Evolutionary conservation across 2,888 invertebrate genomes (phyloP), one percentile per base, ranked within the genome.

Genomic region (Ormyrus thymus): DNA sequence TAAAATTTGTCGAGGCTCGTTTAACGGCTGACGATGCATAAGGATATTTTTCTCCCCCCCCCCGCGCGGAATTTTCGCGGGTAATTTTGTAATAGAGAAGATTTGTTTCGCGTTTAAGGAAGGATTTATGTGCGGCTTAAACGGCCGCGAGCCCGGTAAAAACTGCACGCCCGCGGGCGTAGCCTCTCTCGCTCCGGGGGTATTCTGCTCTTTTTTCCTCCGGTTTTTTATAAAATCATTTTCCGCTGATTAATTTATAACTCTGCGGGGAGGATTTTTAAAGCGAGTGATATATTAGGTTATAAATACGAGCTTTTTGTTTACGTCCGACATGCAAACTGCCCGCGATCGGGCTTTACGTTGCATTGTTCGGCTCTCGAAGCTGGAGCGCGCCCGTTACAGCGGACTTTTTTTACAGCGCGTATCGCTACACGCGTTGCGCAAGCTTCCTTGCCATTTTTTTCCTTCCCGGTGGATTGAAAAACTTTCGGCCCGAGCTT

Each of bases 1-100:
- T 80, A 80, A 80, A 71, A 71, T 80, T 81, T 71, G 72, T 69
- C 72, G 62, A 59, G 68, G 64, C 56, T 72, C 76, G 76, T 72
- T 81, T 78, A 78, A 78, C 62, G 73, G 64, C 64, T 74, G 69
- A 78, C 73, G 69, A 73, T 62, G 73, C 69, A 64, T 58, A 62
- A 64, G 69, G 7, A 48, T 73, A 74, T 78, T 78, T 78, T 74
- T 74, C 69, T 75, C 43, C 29, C 66, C 43, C 29, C 66, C 43
- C 51, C 62, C 76, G n/a, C 43, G 58, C 51, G 70, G 64, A 76
- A 77, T 77, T 77, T 77, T 77, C 66, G 77, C 77, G 46, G 77
- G 55, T 72, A 77, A 77, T 77, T 77, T 72, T 61, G 65, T 61
- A 77, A 72, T 71, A 72, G 71, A 50, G 68, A 73, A 78, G 78